phyloP scores from a whole-genome alignment of 1,140 invertebrate genomes.

The Pseudomyrmex pallidus region DNA sequence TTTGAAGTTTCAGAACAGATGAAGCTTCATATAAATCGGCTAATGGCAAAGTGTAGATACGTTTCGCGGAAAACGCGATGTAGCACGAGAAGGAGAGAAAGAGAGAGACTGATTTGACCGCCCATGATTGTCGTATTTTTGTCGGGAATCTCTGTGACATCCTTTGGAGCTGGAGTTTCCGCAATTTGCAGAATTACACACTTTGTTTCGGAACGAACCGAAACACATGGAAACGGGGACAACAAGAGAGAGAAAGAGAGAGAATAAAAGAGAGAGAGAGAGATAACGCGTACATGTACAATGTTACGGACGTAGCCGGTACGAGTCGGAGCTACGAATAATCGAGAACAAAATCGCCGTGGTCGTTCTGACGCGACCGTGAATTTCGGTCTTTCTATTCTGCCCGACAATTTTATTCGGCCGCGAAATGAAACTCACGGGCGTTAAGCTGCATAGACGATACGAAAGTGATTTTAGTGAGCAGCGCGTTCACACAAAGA shows the following conservation, averaged over 20 bases:
- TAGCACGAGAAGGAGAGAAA: neutral
- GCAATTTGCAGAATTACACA: conserved; percentile 32
- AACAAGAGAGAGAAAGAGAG: neutral
- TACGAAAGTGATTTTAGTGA: neutral
- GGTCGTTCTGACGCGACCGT: neutral
- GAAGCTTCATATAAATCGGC: neutral
- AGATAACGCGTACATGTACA: neutral
- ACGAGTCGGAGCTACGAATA: conserved; percentile 7
- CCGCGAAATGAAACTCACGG: conserved; percentile 25
- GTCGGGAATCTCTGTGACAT: neutral
- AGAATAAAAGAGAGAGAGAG: no score
- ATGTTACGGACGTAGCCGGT: neutral
- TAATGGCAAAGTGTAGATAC: neutral
- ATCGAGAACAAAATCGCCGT: conserved; percentile 8
- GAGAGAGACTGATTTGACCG: neutral
- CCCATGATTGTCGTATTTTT: conserved; percentile 20
- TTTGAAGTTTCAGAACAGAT: neutral
- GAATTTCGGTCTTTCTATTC: conserved; percentile 15
- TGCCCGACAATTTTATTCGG: conserved; percentile 22
- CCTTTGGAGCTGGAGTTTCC: neutral
- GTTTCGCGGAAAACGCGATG: conserved; percentile 2
- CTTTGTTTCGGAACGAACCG: conserved; percentile 13
- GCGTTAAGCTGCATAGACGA: conserved; percentile 11
- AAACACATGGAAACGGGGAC: neutral
- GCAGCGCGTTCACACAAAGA: neutral